These are phyloP conservation scores for Luscinia luscinia DNA, from an alignment of 2,797 vertebrate species.

Conservation along the genomic window DNA sequence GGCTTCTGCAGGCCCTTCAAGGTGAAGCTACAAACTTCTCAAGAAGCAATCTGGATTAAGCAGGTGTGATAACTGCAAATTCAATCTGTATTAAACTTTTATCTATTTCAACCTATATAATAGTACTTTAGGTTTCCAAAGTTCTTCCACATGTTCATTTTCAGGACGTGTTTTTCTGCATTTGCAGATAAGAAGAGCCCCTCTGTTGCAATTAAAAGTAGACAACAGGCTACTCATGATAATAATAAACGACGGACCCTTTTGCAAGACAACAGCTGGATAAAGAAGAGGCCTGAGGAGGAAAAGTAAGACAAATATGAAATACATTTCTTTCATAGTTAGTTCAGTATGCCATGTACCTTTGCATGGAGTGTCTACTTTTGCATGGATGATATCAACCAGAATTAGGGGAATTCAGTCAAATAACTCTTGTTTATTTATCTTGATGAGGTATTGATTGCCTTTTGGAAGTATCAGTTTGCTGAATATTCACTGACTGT, in stretches of 20 bases:
- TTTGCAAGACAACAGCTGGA: conserved; percentile 93
- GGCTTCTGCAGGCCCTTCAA: not conserved
- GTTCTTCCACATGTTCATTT: not conserved
- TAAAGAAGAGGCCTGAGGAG: conserved; percentile 83
- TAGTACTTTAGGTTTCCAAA: not conserved
- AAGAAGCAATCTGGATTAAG: not conserved
- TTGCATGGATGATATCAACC: not conserved
- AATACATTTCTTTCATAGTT: not conserved
- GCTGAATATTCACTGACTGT: not conserved
- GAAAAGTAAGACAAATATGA: conserved; percentile 72
- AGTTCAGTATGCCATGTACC: not conserved
- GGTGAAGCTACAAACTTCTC: not conserved
- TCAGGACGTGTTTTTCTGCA: not conserved
- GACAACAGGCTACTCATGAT: conserved; percentile 75
- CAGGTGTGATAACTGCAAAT: not conserved
- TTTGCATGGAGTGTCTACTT: not conserved
- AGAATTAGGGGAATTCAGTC: not conserved
- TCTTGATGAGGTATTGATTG: not conserved
- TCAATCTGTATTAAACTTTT: not conserved
- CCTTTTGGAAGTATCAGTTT: not conserved
- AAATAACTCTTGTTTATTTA: not conserved
- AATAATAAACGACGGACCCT: conserved; percentile 81
- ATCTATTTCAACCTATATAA: not conserved
- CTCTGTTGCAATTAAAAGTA: conserved; percentile 62
- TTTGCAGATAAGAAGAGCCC: conserved; percentile 68